Conservation (phyloP, 2,113 vertebrate genomes). For the Setophaga petechia region DNA sequence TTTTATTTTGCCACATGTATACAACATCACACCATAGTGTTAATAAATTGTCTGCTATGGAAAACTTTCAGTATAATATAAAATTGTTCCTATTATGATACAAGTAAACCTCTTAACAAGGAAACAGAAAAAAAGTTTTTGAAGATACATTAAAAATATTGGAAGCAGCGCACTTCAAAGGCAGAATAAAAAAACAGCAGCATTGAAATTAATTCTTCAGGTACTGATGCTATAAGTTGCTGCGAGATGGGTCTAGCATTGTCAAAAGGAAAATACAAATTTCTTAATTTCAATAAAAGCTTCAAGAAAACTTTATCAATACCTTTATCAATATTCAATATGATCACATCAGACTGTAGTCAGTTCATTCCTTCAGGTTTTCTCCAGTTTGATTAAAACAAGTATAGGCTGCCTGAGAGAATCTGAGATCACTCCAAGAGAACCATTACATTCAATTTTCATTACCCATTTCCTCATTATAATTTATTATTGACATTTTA, state of each 20-base stretch:
- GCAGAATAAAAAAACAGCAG: neutral
- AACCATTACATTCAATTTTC: neutral
- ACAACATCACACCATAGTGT: neutral
- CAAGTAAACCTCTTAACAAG: neutral
- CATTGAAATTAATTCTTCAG: neutral
- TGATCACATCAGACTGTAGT: neutral
- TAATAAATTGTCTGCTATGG: neutral
- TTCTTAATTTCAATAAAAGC: neutral
- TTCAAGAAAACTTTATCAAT: neutral
- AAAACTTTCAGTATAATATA: neutral
- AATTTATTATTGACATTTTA: neutral
- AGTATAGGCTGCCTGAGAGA: neutral
- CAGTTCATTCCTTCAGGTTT: neutral
- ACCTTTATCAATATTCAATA: neutral
- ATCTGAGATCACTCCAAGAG: neutral
- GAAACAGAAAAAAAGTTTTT: neutral
- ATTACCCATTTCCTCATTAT: neutral
- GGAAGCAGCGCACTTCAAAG: neutral
- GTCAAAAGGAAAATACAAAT: neutral
- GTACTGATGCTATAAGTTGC: neutral
- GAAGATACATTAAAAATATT: neutral
- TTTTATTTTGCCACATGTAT: neutral
- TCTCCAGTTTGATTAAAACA: neutral
- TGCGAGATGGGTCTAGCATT: neutral
- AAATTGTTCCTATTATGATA: neutral